Conservation (phyloP, 1,140 invertebrate species). For the Halyomorpha halys region DNA sequence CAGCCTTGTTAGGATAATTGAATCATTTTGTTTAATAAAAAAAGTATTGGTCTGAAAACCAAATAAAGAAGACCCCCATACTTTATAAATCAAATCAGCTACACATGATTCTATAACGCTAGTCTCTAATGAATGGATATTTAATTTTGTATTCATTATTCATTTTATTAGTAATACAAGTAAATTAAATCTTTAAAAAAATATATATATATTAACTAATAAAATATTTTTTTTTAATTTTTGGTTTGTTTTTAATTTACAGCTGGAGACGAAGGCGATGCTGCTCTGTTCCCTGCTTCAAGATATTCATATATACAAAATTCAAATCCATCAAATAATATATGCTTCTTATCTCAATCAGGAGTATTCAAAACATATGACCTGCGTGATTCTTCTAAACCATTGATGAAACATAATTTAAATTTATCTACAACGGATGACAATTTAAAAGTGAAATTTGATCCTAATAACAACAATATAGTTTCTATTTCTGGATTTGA, state of each 20-base stretch:
- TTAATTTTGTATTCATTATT: no score
- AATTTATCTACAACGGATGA: not conserved
- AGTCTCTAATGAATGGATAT: no score
- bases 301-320: not conserved
- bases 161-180: no score
- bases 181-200: no score
- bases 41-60: no score
- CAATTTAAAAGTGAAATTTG: not conserved
- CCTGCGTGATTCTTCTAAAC: not conserved
- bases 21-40: no score
- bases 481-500: constrained; percentile 10
- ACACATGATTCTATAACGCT: no score
- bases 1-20: no score
- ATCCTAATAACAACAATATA: not conserved
- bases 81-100: no score
- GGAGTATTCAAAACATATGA: not conserved
- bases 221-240: no score
- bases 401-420: not conserved
- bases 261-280: not conserved
- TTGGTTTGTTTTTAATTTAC: not conserved
- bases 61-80: no score
- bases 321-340: not conserved
- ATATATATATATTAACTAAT: no score
- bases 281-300: not conserved
- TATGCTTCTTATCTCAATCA: constrained; percentile 2